Evolutionary conservation across 2,113 vertebrate species (phyloP).

Genomic region (Dasyprocta punctata): DNA sequence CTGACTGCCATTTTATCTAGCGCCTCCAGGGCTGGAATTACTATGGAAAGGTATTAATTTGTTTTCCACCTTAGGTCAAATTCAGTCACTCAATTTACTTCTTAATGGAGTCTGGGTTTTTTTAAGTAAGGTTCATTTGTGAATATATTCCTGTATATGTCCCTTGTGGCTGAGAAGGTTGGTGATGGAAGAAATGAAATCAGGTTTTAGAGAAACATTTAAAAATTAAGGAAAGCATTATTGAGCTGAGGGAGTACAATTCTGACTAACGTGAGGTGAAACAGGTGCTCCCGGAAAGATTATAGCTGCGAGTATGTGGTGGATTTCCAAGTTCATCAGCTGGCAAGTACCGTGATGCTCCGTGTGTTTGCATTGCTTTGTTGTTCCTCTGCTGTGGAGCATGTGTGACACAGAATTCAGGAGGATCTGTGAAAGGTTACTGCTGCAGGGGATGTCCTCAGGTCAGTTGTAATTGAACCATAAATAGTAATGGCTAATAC

Average conservation of each 20-base stretch:
- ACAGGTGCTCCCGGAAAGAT: background rate
- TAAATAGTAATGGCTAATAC: background rate
- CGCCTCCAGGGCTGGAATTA: conserved; percentile 93
- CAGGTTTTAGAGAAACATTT: conserved; percentile 38
- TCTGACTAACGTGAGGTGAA: background rate
- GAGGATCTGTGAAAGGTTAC: background rate
- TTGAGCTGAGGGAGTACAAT: background rate
- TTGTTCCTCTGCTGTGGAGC: background rate
- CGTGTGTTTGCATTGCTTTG: background rate
- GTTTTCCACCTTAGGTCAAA: conserved; percentile 45
- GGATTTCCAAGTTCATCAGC: background rate
- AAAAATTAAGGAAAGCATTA: background rate
- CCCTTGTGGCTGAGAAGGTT: background rate
- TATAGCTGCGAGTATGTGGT: background rate
- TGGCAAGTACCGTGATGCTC: background rate
- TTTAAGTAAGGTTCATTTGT: background rate
- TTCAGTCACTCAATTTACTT: background rate
- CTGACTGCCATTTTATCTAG: conserved; percentile 94
- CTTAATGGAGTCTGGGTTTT: conserved; percentile 21
- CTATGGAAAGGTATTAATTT: conserved; percentile 92
- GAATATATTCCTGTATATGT: background rate
- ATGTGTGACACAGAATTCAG: background rate
- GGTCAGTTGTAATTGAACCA: background rate
- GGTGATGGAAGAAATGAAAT: conserved; percentile 37
- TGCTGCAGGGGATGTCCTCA: background rate